These are phyloP conservation scores for Caenorhabditis sinica DNA, from an alignment of 2,888 invertebrate genomes.

Conservation along the genomic window DNA sequence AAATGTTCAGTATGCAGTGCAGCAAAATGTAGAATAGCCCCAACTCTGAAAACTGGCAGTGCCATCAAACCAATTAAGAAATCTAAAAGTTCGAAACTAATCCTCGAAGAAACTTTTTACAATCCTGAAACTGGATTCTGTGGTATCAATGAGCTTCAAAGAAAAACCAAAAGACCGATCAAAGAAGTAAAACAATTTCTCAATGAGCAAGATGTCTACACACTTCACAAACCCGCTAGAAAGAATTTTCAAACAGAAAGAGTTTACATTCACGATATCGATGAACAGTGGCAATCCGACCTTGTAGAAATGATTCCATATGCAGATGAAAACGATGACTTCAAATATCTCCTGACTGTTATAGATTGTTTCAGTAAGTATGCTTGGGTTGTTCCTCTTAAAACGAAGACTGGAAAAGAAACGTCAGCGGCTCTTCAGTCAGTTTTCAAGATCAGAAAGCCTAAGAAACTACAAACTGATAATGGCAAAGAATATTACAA, in stretches of 20 bases:
- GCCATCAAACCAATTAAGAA: conserved; percentile 1
- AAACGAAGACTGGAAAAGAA: conserved; percentile 73
- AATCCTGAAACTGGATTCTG: conserved; percentile 67
- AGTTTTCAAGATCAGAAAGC: conserved; percentile 70
- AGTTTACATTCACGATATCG: conserved; percentile 66
- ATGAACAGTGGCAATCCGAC: conserved; percentile 76
- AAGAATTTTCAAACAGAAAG: conserved; percentile 69
- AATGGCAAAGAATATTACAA: conserved; percentile 73
- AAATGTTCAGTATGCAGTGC: neutral
- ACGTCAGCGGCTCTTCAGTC: conserved; percentile 68
- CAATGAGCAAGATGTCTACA: conserved; percentile 73
- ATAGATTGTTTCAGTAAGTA: conserved; percentile 73
- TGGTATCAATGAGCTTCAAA: conserved; percentile 69
- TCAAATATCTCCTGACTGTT: conserved; percentile 64
- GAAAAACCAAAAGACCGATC: conserved; percentile 55
- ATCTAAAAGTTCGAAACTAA: neutral
- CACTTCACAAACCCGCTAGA: conserved; percentile 70
- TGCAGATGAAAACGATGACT: conserved; percentile 69
- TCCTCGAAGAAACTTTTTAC: conserved; percentile 62
- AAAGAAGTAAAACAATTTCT: conserved; percentile 68
- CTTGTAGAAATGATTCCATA: conserved; percentile 75
- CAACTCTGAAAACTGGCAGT: neutral
- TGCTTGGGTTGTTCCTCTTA: conserved; percentile 71
- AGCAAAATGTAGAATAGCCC: neutral
- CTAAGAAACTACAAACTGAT: conserved; percentile 72